Base-by-base conservation (phyloP, 1,140 invertebrate genomes). In the Agrilus planipennis region DNA sequence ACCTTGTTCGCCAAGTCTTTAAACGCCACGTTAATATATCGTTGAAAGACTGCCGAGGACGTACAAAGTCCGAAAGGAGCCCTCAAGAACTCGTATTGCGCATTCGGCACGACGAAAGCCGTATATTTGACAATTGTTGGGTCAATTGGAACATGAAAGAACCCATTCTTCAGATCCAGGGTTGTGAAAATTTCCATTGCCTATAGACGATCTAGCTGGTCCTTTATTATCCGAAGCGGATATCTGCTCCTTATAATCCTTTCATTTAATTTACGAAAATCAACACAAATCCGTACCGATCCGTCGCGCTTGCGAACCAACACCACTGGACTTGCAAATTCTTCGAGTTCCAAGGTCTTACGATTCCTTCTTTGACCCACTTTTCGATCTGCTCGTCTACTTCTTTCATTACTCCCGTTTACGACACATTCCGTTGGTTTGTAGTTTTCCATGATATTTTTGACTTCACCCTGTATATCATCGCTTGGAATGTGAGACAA, bases 211-310 rank as follows among this genome's bases (percentile, higher is more conserved):
- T 45, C 37, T 16, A 55, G 16, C n/a, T 51, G 44, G 21, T 52
- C 46, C n/a, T 45, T 34, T 7, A 47, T 46, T 16, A 51, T 34
- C 3, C 46, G 52, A 12, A 54, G 44, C 1, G 47, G 47, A 35
- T 40, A 47, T 11, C 44, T 44, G 28, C 61, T 44, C 46, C 53
- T 46, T 25, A 51, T 30, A 18, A 58, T 50, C 34, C 35, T 48
- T 37, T 54, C 55, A 44, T 74, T 75, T 1, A 73, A 34, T 14
- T 41, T 34, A 11, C 67, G 45, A 42, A 63, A 73, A 45, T 76
- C 70, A 0, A 64, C 50, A 34, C 61, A 63, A n/a, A 64, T 15
- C 21, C 60, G 30, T 7, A 52, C 35, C 4, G 42, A 37, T 11
- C 60, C 63, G 48, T 70, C 63, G 38, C 61, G 63, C 44, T 75